Conservation (phyloP, 2,113 vertebrate species). For the Fulmarus glacialis region DNA sequence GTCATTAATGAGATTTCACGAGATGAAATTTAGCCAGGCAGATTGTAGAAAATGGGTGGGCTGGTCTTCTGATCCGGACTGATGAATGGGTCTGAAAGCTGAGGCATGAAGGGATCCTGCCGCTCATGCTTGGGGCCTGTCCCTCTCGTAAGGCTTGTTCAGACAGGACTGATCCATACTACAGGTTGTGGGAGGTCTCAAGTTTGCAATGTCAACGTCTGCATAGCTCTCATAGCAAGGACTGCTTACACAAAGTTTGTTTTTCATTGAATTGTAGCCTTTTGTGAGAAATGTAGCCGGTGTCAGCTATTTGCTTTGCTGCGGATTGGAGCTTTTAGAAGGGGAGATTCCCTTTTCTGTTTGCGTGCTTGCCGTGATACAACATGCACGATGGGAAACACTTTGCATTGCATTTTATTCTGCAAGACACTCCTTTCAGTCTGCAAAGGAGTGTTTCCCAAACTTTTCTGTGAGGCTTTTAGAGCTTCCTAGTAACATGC, state of each 20-base stretch:
- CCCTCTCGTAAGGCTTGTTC: neutral
- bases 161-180: neutral
- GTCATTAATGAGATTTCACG: neutral
- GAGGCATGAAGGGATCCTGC: neutral
- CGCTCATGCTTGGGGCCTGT: neutral
- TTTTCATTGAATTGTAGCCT: neutral
- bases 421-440: neutral
- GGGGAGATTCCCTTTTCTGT: neutral
- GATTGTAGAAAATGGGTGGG: neutral
- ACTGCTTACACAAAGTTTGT: neutral
- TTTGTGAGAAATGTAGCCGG: neutral
- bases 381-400: accelerated
- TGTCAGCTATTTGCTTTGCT: neutral
- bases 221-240: neutral
- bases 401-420: neutral
- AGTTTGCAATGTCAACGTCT: neutral
- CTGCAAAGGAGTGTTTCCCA: neutral
- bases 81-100: neutral
- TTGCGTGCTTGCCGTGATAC: accelerated
- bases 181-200: neutral
- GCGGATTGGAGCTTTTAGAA: accelerated
- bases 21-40: neutral
- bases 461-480: neutral
- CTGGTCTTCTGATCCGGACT: neutral
- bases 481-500: neutral